Conservation (phyloP, 2,888 invertebrate genomes). For the Eretmocerus hayati region DNA sequence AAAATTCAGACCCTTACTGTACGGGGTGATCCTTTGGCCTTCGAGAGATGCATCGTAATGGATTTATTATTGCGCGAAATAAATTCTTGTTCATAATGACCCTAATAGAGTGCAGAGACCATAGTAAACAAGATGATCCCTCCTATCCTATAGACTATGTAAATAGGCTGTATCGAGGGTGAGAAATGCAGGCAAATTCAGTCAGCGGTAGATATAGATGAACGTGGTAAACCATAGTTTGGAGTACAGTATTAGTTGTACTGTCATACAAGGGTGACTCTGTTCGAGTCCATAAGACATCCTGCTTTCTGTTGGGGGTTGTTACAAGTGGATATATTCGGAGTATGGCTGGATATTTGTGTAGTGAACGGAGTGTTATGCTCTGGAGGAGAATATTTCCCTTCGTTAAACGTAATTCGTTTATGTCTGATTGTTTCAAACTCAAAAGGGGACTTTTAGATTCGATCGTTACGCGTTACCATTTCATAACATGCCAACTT, state of each 20-base stretch:
- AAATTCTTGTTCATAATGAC: constrained; percentile 44
- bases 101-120: constrained; percentile 44
- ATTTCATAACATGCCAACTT: no score
- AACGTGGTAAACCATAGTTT: constrained; percentile 13
- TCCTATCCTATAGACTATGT: constrained; percentile 44
- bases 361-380: not conserved
- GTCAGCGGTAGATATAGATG: no score
- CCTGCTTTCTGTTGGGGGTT: not conserved
- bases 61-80: constrained; percentile 47
- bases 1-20: no score
- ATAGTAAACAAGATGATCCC: constrained; percentile 46
- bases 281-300: not conserved
- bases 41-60: constrained; percentile 41
- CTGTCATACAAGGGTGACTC: not conserved
- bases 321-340: not conserved
- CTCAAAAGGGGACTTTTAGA: not conserved
- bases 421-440: constrained; percentile 17
- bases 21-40: no score
- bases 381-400: not conserved
- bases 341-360: not conserved
- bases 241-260: constrained; percentile 13
- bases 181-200: not conserved
- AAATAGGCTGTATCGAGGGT: constrained; percentile 35
- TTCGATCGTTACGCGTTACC: not conserved
- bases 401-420: constrained; percentile 14